Conservation (phyloP, 2,888 invertebrate genomes). For the Disparrhopalites patrizii region DNA sequence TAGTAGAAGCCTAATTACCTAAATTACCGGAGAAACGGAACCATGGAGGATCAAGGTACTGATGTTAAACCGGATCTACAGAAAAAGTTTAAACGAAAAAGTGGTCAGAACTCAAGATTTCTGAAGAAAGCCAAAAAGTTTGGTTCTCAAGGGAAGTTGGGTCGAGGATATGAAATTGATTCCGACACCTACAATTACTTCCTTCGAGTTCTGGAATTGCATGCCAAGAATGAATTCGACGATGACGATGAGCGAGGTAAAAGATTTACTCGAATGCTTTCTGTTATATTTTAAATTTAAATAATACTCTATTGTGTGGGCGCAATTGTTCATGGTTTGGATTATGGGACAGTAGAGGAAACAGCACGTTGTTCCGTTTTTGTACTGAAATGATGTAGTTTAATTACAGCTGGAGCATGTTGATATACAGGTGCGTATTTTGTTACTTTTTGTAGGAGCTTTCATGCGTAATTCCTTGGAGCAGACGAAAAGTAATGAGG, state of each 20-base stretch:
- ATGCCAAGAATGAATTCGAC: constrained; percentile 62
- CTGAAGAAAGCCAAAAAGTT: constrained; percentile 71
- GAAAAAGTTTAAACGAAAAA: constrained; percentile 29
- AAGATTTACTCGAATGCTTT: constrained; percentile 36
- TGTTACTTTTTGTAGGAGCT: constrained; percentile 55
- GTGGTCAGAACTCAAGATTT: constrained; percentile 51
- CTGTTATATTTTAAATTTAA: background rate
- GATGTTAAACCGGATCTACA: too few relatives aligned
- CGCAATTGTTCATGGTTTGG: too few relatives aligned
- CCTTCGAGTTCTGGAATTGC: constrained; percentile 67
- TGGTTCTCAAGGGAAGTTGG: constrained; percentile 67
- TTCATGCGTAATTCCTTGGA: constrained; percentile 73
- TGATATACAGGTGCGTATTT: background rate
- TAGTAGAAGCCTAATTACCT: too few relatives aligned
- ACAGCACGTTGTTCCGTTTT: too few relatives aligned
- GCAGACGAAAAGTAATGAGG: constrained; percentile 65
- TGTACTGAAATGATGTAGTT: too few relatives aligned
- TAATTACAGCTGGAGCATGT: background rate
- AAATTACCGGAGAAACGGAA: too few relatives aligned
- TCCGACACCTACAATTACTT: constrained; percentile 73
- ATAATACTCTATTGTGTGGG: background rate
- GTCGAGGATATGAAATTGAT: constrained; percentile 66
- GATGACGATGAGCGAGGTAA: constrained; percentile 69
- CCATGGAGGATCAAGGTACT: too few relatives aligned
- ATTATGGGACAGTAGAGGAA: background rate